Conservation (phyloP, 2,888 invertebrate genomes). For the Folsomia candida region DNA sequence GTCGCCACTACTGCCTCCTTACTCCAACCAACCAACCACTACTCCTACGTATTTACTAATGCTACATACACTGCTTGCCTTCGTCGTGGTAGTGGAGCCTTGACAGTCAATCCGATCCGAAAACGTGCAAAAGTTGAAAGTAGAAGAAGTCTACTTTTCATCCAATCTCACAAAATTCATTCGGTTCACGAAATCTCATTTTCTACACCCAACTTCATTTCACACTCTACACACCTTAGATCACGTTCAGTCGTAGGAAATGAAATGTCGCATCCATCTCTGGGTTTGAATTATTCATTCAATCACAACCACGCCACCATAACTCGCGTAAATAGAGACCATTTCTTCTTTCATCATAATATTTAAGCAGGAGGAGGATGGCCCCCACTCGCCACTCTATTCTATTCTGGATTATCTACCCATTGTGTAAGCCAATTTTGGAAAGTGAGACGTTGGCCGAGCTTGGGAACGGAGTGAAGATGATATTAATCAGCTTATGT, state of each 20-base stretch:
- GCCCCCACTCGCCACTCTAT: too few species aligned
- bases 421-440: too few species aligned
- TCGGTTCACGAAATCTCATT: constrained; percentile 31
- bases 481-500: too few species aligned
- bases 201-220: constrained; percentile 17
- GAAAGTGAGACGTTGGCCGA: too few species aligned
- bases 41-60: neutral
- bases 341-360: neutral
- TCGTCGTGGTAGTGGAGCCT: too few species aligned
- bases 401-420: too few species aligned
- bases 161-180: constrained; percentile 30
- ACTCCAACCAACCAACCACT: neutral
- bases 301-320: neutral
- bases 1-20: neutral
- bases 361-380: too few species aligned
- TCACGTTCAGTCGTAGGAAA: too few species aligned
- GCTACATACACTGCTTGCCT: too few species aligned
- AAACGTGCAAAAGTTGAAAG: constrained; percentile 11
- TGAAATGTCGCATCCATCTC: constrained; percentile 9
- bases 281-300: constrained; percentile 28
- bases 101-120: neutral
- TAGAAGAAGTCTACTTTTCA: neutral
- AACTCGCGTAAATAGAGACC: neutral
- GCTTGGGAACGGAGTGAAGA: too few species aligned
- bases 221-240: neutral